Evolutionary conservation across 2,797 vertebrate species (phyloP), one percentile per base, ranked within the genome.

Genomic region (Epinephelus awoara): DNA sequence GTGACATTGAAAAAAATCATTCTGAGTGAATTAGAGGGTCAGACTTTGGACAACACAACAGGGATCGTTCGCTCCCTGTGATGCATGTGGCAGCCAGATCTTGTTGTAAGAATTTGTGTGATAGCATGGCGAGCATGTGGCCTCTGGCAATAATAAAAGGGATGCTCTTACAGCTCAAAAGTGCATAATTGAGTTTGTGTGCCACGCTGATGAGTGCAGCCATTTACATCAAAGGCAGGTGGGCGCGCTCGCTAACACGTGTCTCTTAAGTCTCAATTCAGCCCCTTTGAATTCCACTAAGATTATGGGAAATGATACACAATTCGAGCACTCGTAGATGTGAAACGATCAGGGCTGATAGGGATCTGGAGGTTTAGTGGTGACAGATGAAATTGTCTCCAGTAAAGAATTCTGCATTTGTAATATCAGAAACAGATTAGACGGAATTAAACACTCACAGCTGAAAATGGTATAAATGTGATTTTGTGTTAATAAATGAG

Each of bases 311-410:
- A 88, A 88, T 63, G 85, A 95, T 93, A 92, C 81, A 84, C 85
- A 94, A 94, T 92, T 90, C 27, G 65, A 76, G 58, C 90, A 88
- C 92, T 91, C 74, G 79, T 77, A 85, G 90, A 93, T 90, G 91
- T 91, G 85, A 92, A 93, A 93, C 68, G 84, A 91, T 92, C 87
- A 75, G 74, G 61, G 76, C 77, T 85, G 94, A 95, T 93, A 91
- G 77, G 72, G 85, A 95, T 95, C 91, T 93, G 72, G 86, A 93
- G 92, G 91, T 90, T 91, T 92, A 88, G 89, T 83, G 86, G 91
- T 79, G 90, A 90, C 88, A 88, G 89, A 83, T 25, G 72, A 90
- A 93, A 94, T 92, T 90, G 79, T 87, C 85, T 92, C 90, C 70
- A 61, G 84, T 88, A 91, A 70, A 89, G 85, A 91, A 93, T 88